Percentiles rank a stretch among this genome's conserved stretches.
Evolutionary conservation across 2,113 vertebrate genomes (phyloP).

Genomic region (Cacatua alba): DNA sequence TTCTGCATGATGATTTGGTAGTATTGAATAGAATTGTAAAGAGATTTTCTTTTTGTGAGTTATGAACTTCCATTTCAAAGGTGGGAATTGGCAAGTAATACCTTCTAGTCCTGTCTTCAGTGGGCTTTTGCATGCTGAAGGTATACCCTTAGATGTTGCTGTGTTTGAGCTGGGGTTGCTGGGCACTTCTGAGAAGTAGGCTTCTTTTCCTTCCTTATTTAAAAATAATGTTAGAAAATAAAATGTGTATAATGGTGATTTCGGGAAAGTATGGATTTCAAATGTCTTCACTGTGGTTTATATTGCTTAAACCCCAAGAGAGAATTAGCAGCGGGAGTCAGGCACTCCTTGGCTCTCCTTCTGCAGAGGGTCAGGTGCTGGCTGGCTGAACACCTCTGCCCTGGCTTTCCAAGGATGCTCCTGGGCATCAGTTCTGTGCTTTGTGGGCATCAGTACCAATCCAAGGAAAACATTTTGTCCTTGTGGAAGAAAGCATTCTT

Average conservation of each 20-base stretch:
- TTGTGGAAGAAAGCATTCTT: background rate
- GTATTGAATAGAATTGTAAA: background rate
- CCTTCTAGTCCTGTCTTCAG: background rate
- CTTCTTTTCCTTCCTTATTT: background rate
- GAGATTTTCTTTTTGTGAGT: background rate
- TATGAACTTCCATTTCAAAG: background rate
- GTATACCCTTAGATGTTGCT: background rate
- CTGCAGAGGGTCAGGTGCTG: background rate
- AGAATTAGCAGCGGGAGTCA: background rate
- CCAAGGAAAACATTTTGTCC: background rate
- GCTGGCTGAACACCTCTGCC: background rate
- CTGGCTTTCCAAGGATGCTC: background rate
- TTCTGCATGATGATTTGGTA: background rate
- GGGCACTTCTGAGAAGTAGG: background rate
- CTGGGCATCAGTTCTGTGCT: background rate
- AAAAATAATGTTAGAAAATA: background rate
- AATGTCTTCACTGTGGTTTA: background rate
- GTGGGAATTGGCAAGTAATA: background rate
- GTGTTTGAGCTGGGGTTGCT: background rate
- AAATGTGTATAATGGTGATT: background rate
- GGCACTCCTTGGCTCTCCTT: background rate
- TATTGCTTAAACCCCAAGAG: background rate
- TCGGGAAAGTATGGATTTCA: background rate
- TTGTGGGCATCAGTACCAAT: background rate
- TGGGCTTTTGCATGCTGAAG: background rate